Percentiles rank a stretch among this genome's conserved stretches.
Evolutionary conservation across 2,113 vertebrate species (phyloP).

Genomic region (Microtus ochrogaster): DNA sequence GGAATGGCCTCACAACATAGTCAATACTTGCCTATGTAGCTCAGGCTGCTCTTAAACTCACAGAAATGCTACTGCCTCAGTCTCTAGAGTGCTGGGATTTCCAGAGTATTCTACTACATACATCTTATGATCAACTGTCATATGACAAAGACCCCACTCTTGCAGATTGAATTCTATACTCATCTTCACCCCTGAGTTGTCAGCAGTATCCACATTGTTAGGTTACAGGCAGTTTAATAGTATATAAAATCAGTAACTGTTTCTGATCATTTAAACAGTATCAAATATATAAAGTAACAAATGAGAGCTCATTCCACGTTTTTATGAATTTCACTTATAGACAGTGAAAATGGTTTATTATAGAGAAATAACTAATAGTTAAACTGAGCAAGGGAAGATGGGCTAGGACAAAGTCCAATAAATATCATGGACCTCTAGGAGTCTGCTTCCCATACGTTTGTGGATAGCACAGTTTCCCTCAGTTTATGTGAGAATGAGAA

Average conservation of each 20-base stretch:
- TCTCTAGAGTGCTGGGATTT: neutral
- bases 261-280: slow-evolving; percentile 42
- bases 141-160: neutral
- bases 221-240: slow-evolving; percentile 28
- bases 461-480: neutral
- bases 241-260: slow-evolving; percentile 25
- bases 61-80: neutral
- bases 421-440: neutral
- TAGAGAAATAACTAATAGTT: neutral
- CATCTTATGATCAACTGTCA: neutral
- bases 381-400: neutral
- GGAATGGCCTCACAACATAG: neutral
- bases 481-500: neutral
- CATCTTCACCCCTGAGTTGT: neutral
- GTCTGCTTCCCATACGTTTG: neutral
- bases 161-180: neutral
- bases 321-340: neutral
- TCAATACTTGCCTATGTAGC: neutral
- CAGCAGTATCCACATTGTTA: neutral
- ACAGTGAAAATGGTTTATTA: neutral
- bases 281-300: slow-evolving; percentile 11
- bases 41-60: neutral
- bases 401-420: neutral
- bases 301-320: neutral
- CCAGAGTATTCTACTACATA: neutral